Base-by-base conservation (phyloP, 2,888 invertebrate genomes). In the Julus scandinavius region DNA sequence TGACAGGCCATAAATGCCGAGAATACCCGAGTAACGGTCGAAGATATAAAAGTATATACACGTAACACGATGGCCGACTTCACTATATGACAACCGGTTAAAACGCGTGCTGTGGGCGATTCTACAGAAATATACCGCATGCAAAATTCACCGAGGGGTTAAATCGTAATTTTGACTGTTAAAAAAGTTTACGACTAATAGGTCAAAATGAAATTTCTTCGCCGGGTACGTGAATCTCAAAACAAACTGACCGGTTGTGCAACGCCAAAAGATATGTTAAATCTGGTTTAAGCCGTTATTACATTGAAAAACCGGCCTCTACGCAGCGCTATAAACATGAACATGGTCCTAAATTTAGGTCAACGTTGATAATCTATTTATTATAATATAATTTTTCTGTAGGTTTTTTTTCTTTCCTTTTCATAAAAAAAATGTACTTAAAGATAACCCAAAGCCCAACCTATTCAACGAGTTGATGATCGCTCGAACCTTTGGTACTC, bases 61-160 rank as follows among this genome's bases (percentile, higher is more conserved):
- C 45, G 6, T 7, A 45, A 45, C 45, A 45, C 13, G 13, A 80
- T 80, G 38, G 13, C 80, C 38, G 80, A 80, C 29, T 7, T 80
- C 1, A 38, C 80, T 38, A 29, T 63, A 20, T n/a, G 63, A 5
- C 63, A 38, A 38, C 80, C 80, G 80, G 80, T 80, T 38, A 38
- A n/a, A 29, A 45, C 80, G 38, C 38, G 80, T 38, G 80, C 80
- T 9, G 38, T 80, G 54, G 54, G 54, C 54, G 54, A 54, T 13
- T 9, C 9, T 29, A 11, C 5, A 7, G 7, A 20, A 38, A 38
- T 29, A 29, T 1, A 29, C 80, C 38, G 80, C 38, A n/a, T 17
- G 17, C n/a, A 80, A 80, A 80, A 80, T 38, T 38, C 38, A 80
- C 80, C 80, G 29, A 80, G 80, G 80, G 80, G 80, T 80, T 80